phyloP scores from a whole-genome alignment of 1,140 invertebrate species.

The Aricia agestis region DNA sequence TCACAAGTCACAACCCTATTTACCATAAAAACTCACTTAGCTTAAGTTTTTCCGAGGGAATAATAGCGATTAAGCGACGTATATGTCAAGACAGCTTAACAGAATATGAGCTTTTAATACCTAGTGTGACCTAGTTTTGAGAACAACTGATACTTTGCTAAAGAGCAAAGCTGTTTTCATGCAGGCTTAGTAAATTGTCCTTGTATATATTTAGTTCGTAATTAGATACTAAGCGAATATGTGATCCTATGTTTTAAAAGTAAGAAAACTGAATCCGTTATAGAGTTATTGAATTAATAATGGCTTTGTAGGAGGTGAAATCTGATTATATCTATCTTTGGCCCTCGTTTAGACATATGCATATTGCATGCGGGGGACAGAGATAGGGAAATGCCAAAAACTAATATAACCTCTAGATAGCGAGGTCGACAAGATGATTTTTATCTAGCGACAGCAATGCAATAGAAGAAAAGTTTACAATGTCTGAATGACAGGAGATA shows the following conservation, averaged over 20 bases:
- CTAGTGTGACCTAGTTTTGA: constrained; percentile 1
- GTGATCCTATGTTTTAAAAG: constrained; percentile 46
- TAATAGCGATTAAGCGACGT: background rate
- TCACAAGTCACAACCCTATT: background rate
- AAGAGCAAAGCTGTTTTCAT: background rate
- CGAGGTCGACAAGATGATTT: too few relatives aligned
- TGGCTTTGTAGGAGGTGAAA: background rate
- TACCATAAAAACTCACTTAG: background rate
- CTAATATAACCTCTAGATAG: too few relatives aligned
- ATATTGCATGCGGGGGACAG: background rate
- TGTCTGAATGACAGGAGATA: too few relatives aligned
- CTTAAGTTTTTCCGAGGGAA: background rate
- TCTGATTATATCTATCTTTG: background rate
- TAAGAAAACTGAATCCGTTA: background rate
- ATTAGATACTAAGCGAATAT: constrained; percentile 69
- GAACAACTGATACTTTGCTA: background rate
- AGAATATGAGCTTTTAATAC: constrained; percentile 10
- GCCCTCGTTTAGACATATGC: background rate
- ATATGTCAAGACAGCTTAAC: constrained; percentile 9
- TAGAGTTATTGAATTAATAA: background rate
- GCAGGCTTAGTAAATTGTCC: constrained; percentile 5
- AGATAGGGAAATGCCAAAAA: background rate
- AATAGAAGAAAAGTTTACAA: too few relatives aligned
- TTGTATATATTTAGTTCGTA: constrained; percentile 20
- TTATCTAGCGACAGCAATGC: too few relatives aligned